Evolutionary conservation across 1,140 invertebrate genomes (phyloP).

Genomic region (Pseudomyrmex dendroicus): DNA sequence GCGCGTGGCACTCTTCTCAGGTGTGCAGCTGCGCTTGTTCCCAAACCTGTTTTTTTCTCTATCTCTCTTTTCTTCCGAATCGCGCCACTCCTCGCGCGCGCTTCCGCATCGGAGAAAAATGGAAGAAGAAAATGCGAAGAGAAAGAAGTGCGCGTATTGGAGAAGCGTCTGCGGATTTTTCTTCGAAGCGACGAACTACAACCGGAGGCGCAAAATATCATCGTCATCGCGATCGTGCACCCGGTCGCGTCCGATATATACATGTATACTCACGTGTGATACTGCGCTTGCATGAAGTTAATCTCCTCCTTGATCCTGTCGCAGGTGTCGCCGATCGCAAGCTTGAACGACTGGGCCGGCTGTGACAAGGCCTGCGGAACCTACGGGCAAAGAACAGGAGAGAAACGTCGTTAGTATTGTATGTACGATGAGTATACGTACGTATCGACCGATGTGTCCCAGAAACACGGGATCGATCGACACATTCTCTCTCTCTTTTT

Average conservation of each 20-base stretch:
- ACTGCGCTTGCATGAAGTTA: conserved; percentile 93
- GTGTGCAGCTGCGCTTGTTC: conserved; percentile 73
- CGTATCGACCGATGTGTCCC: conserved; percentile 20
- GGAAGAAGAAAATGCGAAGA: conserved; percentile 13
- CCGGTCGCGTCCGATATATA: no score
- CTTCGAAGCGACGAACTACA: not conserved
- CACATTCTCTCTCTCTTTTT: no score
- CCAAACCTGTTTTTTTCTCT: conserved; percentile 64
- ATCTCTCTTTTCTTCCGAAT: conserved; percentile 7
- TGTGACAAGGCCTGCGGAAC: conserved; percentile 94
- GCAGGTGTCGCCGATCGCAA: conserved; percentile 95
- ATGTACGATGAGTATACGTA: not conserved
- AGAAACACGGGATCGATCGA: conserved; percentile 30
- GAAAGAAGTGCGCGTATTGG: not conserved
- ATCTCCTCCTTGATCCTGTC: conserved; percentile 97
- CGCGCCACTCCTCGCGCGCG: conserved; percentile 38
- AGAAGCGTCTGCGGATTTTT: not conserved
- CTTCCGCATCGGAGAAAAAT: conserved; percentile 26
- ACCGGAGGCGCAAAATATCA: not conserved
- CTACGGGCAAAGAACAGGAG: conserved; percentile 86
- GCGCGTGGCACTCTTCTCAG: conserved; percentile 49
- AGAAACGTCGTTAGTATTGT: not conserved
- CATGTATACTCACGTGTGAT: conserved; percentile 90
- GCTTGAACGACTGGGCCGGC: conserved; percentile 95
- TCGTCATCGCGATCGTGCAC: not conserved